Evolutionary conservation across 2,888 invertebrate genomes (phyloP), one percentile per base, ranked within the genome.

Genomic region (Trachelus tabidus): DNA sequence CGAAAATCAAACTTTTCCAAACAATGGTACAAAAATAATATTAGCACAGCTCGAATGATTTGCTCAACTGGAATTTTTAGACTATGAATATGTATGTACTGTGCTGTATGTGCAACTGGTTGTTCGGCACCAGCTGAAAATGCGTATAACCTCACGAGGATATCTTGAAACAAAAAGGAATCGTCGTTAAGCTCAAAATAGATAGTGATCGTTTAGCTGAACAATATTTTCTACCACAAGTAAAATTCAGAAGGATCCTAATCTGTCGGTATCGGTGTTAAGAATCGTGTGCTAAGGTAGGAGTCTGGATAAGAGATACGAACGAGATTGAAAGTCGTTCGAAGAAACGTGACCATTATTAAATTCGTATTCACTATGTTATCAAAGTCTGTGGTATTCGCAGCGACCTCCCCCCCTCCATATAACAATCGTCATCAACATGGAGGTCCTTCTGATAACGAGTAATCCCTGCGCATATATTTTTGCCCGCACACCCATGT

Each of bases 131-230:
- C 23, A 2, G 23, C 23, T 9, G 6, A 23, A 56, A 56, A 56
- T 23, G 9, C 23, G 56, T 23, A 6, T 56, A 15, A 23, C 23
- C 0, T 56, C 23, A 23, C 56, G 23, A 23, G 56, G 56, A 56
- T 56, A 56, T 23, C 4, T 31, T 34, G 31, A 11, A 71, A 71
- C 12, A 31, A 71, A 31, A 34, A 71, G 30, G 23, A 71, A 86
- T 83, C 79, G 80, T 83, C 82, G 83, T 80, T 80, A 75, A 84
- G 83, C 83, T 84, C 76, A 73, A 12, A 31, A 31, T 40, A 77
- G 87, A 88, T 85, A 85, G 77, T 23, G 81, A 86, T 89, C 89
- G 83, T 78, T 83, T 83, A 81, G 82, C 78, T 9, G 23, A 23
- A 23, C 9, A 6, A 56, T 56, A 23, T 23, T 40, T 40, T 40